A percentile compares a stretch with the other conserved stretches of the same genome.
Evolutionary conservation across 2,797 vertebrate genomes (phyloP).

Genomic region (Epinephelus coioides): DNA sequence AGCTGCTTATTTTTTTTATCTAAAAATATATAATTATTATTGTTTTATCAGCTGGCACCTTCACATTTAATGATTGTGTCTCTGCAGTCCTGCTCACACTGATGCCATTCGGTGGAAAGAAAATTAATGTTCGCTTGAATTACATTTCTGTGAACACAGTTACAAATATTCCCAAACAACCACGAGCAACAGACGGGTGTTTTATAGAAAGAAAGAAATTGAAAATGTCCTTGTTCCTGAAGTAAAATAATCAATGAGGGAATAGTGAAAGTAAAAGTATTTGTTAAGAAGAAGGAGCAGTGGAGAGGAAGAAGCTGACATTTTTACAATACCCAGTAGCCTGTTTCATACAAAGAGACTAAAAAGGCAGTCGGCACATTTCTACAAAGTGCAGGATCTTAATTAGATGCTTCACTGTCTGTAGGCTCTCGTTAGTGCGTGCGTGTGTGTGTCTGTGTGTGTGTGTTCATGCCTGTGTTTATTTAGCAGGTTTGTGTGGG

Average conservation of each 20-base stretch:
- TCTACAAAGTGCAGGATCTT: constrained; percentile 63
- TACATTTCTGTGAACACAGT: constrained; percentile 8
- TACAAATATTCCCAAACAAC: constrained; percentile 14
- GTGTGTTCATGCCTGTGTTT: constrained; percentile 33
- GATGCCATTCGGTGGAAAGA: neutral
- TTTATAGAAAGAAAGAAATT: constrained; percentile 10
- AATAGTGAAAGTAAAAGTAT: constrained; percentile 28
- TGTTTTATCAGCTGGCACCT: constrained; percentile 1
- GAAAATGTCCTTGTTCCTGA: constrained; percentile 22
- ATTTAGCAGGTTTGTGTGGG: constrained; percentile 33
- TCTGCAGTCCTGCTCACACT: constrained; percentile 1
- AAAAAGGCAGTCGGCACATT: constrained; percentile 59
- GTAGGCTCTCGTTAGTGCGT: constrained; percentile 45
- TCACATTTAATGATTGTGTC: constrained; percentile 1
- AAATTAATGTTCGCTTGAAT: constrained; percentile 17
- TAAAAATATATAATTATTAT: neutral
- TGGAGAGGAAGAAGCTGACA: constrained; percentile 29
- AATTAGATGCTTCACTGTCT: constrained; percentile 70
- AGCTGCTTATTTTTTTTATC: constrained; percentile 13
- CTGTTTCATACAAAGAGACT: constrained; percentile 41
- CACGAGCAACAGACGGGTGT: neutral
- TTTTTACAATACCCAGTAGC: constrained; percentile 55
- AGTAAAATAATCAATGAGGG: constrained; percentile 37
- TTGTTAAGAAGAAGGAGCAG: constrained; percentile 35
- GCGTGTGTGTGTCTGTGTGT: constrained; percentile 25